phyloP scores from a whole-genome alignment of 2,888 invertebrate species.

The Osmoderma eremita region DNA sequence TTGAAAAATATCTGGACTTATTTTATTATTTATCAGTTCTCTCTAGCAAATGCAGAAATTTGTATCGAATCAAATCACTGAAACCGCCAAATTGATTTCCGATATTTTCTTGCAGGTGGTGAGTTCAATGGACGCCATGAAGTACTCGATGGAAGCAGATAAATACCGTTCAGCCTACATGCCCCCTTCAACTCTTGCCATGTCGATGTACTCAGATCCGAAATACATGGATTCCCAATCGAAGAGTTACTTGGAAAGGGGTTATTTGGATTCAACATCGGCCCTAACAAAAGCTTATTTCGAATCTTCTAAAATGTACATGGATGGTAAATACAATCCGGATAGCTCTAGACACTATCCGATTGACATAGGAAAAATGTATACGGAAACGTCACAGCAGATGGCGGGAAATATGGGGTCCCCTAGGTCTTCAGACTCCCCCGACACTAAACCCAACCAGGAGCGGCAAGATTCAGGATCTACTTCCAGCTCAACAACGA shows the following conservation, averaged over 20 bases:
- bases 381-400: slow-evolving; percentile 70
- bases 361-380: slow-evolving; percentile 75
- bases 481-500: slow-evolving; percentile 67
- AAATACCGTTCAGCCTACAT: slow-evolving; percentile 79
- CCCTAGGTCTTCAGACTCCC: slow-evolving; percentile 69
- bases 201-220: slow-evolving; percentile 79
- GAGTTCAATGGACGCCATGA: slow-evolving; percentile 81
- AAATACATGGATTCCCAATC: slow-evolving; percentile 71
- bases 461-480: slow-evolving; percentile 64
- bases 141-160: slow-evolving; percentile 80
- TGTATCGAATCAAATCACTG: neutral
- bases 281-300: slow-evolving; percentile 79
- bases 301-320: slow-evolving; percentile 76
- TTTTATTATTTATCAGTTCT: no score
- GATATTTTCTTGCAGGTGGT: slow-evolving; percentile 71
- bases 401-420: slow-evolving; percentile 51
- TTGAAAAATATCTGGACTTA: no score
- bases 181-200: slow-evolving; percentile 70
- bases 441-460: slow-evolving; percentile 60
- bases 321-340: slow-evolving; percentile 68
- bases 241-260: slow-evolving; percentile 70
- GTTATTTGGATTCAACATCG: slow-evolving; percentile 73
- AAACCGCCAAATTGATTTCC: neutral
- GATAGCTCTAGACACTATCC: slow-evolving; percentile 65
- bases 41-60: no score